Percentiles rank a stretch among this genome's conserved stretches.
Evolutionary conservation across 2,797 vertebrate species (phyloP).

Genomic region (Microctenopoma steveboyesi): DNA sequence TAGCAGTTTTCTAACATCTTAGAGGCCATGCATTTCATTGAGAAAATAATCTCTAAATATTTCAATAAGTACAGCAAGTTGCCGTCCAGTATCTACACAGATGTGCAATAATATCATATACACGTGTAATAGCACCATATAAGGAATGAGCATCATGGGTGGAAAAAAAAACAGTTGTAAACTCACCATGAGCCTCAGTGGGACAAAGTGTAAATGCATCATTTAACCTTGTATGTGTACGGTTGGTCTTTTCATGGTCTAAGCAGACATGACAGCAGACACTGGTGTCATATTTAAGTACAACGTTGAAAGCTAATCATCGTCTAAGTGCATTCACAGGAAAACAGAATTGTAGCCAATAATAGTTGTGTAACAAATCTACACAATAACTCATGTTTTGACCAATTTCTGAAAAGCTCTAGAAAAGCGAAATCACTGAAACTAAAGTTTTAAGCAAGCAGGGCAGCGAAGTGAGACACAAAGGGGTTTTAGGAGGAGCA

Average conservation of each 20-base stretch:
- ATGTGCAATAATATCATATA: not conserved
- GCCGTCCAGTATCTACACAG: not conserved
- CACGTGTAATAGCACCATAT: not conserved
- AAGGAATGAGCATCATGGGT: not conserved
- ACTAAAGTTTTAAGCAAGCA: constrained; percentile 4
- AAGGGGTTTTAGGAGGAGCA: constrained; percentile 65
- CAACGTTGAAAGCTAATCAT: not conserved
- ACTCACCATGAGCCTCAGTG: constrained; percentile 2
- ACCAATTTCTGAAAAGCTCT: constrained; percentile 18
- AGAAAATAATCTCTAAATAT: not conserved
- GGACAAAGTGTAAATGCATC: constrained; percentile 39
- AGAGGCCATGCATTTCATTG: not conserved
- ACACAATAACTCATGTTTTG: not conserved
- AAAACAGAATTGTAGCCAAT: not conserved
- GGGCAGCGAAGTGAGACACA: constrained; percentile 31
- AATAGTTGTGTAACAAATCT: not conserved
- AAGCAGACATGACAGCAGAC: constrained; percentile 18
- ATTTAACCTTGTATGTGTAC: constrained; percentile 34
- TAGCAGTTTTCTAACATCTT: not conserved
- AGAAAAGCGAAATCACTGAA: not conserved
- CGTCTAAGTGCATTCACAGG: constrained; percentile 17
- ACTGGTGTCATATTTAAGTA: constrained; percentile 12
- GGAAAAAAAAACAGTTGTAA: not conserved
- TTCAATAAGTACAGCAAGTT: not conserved
- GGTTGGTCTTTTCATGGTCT: constrained; percentile 23